These are phyloP conservation scores for Plusia festucae DNA, from an alignment of 2,888 invertebrate species.

Conservation along the genomic window DNA sequence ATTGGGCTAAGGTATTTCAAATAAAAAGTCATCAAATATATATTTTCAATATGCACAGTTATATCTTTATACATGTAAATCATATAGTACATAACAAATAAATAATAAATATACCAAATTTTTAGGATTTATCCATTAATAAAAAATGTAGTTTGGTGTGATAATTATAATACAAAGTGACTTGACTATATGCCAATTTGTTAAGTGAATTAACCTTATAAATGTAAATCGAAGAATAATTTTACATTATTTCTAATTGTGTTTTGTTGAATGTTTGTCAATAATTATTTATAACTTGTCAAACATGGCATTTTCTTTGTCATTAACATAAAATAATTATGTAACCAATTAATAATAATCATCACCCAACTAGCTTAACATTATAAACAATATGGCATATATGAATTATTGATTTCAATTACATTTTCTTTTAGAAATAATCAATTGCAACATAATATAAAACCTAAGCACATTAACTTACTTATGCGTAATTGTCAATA, in stretches of 20 bases:
- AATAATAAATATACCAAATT: slow-evolving; percentile 88
- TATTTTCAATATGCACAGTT: slow-evolving; percentile 89
- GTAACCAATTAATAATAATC: slow-evolving; percentile 77
- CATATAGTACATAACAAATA: slow-evolving; percentile 89
- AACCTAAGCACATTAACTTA: slow-evolving; percentile 87
- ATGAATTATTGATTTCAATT: slow-evolving; percentile 86
- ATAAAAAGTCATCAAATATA: slow-evolving; percentile 88
- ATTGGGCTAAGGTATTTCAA: slow-evolving; percentile 87
- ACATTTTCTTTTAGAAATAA: slow-evolving; percentile 86
- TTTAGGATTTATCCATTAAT: slow-evolving; percentile 84
- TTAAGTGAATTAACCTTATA: slow-evolving; percentile 67
- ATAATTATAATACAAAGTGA: slow-evolving; percentile 84
- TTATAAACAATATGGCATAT: slow-evolving; percentile 89
- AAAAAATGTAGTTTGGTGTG: slow-evolving; percentile 86
- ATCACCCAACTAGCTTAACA: slow-evolving; percentile 85
- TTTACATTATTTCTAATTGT: slow-evolving; percentile 77
- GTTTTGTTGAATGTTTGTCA: slow-evolving; percentile 69
- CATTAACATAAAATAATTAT: slow-evolving; percentile 70
- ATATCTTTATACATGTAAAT: slow-evolving; percentile 89
- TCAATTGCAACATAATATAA: slow-evolving; percentile 86
- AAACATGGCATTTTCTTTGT: slow-evolving; percentile 77
- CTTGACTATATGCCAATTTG: slow-evolving; percentile 85
- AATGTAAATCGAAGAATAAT: slow-evolving; percentile 73
- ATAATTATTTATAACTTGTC: slow-evolving; percentile 73
- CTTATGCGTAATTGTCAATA: slow-evolving; percentile 88